These are phyloP conservation scores for Bemisia tabaci DNA, from an alignment of 1,140 invertebrate species.

Conservation along the genomic window DNA sequence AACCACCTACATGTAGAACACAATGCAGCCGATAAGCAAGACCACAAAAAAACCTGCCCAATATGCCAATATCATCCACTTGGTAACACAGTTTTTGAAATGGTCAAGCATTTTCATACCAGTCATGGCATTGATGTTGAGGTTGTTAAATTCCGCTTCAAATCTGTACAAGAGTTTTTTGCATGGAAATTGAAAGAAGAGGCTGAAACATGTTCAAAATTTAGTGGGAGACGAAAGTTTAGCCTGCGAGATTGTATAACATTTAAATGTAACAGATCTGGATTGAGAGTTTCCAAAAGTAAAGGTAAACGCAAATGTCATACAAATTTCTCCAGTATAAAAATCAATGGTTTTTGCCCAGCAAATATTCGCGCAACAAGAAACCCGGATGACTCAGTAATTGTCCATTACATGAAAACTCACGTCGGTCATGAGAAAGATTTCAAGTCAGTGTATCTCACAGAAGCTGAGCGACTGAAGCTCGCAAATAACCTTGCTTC, in stretches of 20 bases:
- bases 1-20: neutral
- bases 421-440: neutral
- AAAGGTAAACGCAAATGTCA: neutral
- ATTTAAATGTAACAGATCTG: neutral
- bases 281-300: neutral
- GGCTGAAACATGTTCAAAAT: neutral
- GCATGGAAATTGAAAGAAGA: neutral
- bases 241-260: neutral
- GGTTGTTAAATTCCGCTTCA: neutral
- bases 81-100: neutral
- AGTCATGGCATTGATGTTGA: neutral
- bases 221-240: neutral
- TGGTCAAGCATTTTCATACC: neutral
- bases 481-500: neutral
- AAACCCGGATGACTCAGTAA: neutral
- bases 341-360: neutral
- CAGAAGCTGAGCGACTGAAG: neutral
- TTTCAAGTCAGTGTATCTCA: neutral
- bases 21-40: neutral
- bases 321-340: neutral
- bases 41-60: neutral
- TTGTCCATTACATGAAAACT: neutral
- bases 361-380: neutral
- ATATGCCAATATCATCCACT: neutral
- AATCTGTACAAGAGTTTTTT: neutral